A percentile compares a stretch with the other conserved stretches of the same genome.
phyloP scores from a whole-genome alignment of 2,888 invertebrate genomes.

The Yponomeuta plumbellus region DNA sequence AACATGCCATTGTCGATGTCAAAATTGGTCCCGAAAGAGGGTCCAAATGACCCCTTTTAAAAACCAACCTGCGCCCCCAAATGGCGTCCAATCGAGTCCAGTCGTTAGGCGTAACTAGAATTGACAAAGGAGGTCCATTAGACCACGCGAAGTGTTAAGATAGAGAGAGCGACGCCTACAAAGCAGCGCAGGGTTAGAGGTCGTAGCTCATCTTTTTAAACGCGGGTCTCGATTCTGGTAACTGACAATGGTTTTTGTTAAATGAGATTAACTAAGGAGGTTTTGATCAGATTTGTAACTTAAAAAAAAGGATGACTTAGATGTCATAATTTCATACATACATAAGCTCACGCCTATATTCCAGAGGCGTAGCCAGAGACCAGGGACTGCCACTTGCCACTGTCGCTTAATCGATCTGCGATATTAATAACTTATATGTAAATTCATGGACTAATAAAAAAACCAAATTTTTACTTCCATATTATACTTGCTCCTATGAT shows the following conservation, averaged over 20 bases:
- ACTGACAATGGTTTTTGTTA: conserved; percentile 56
- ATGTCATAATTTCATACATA: too few relatives aligned
- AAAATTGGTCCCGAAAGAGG: neutral
- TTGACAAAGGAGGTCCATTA: neutral
- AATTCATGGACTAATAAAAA: too few relatives aligned
- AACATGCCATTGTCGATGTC: neutral
- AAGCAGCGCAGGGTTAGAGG: conserved; percentile 13
- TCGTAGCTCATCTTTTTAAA: conserved; percentile 40
- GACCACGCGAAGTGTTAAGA: conserved; percentile 2
- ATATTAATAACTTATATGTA: too few relatives aligned
- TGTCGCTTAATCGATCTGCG: too few relatives aligned
- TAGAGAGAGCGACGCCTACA: conserved; percentile 29
- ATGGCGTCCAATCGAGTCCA: neutral
- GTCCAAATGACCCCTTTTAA: conserved; percentile 1
- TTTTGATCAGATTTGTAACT: too few relatives aligned
- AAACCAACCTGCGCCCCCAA: neutral
- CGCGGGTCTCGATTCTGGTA: conserved; percentile 36
- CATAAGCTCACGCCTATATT: too few relatives aligned
- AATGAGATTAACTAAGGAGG: conserved; percentile 36
- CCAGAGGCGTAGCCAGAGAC: too few relatives aligned
- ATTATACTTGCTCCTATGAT: too few relatives aligned
- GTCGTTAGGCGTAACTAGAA: neutral
- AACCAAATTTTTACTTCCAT: too few relatives aligned
- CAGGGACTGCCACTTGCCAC: too few relatives aligned
- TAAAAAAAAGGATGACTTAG: too few relatives aligned